A percentile compares a stretch with the other conserved stretches of the same genome.
Evolutionary conservation across 2,113 vertebrate species (phyloP).

Genomic region (Candoia aspera): DNA sequence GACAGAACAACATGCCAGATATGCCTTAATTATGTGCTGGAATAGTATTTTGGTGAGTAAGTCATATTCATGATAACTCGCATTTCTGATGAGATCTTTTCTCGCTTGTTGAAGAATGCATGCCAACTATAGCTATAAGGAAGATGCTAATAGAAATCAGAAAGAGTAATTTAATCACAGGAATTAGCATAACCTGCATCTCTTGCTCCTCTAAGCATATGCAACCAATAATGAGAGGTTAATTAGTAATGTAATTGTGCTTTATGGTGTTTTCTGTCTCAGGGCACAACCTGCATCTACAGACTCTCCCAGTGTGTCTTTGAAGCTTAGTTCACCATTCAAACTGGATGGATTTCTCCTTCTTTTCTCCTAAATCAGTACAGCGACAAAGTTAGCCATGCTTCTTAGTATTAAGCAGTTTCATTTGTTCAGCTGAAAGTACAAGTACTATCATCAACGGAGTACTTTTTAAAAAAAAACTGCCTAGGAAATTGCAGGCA

Average conservation of each 20-base stretch:
- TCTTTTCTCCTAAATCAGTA: neutral
- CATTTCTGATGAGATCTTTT: constrained; percentile 9
- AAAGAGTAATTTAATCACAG: constrained; percentile 65
- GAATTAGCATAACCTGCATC: constrained; percentile 58
- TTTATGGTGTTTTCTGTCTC: constrained; percentile 48
- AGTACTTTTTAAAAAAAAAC: neutral
- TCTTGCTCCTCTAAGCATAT: constrained; percentile 54
- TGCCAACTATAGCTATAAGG: constrained; percentile 43
- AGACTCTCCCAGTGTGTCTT: constrained; percentile 21
- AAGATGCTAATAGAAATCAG: constrained; percentile 60
- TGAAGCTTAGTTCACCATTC: constrained; percentile 19
- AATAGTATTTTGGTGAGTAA: constrained; percentile 31
- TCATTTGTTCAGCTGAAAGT: neutral
- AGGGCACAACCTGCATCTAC: constrained; percentile 32
- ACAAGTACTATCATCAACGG: neutral
- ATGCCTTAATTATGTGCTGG: constrained; percentile 18
- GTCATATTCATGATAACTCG: neutral
- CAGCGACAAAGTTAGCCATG: neutral
- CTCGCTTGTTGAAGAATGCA: constrained; percentile 45
- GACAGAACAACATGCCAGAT: neutral
- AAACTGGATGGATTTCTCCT: neutral
- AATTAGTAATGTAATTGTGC: constrained; percentile 34
- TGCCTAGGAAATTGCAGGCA: neutral
- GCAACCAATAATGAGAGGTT: constrained; percentile 46
- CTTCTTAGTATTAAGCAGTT: neutral